A percentile compares a stretch with the other conserved stretches of the same genome.
Conservation (phyloP, 2,888 invertebrate genomes). For the Thereva unica region DNA sequence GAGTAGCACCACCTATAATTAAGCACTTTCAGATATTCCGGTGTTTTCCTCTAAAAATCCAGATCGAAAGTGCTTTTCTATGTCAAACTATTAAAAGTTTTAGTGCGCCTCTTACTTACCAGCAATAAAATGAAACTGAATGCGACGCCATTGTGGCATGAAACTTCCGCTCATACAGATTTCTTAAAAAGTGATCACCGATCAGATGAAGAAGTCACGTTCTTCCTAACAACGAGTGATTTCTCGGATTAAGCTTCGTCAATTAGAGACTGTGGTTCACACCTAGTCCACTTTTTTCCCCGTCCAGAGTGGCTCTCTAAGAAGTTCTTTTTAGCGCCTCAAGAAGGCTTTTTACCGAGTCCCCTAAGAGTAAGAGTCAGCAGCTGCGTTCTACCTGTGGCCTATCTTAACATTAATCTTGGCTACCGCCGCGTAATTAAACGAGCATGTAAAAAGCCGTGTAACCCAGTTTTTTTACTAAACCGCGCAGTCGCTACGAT, state of each 20-base stretch:
- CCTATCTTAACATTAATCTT: slow-evolving; percentile 28
- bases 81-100: no score
- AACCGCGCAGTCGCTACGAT: slow-evolving; percentile 16
- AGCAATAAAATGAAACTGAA: no score
- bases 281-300: slow-evolving; percentile 12
- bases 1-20: no score
- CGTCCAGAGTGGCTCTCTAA: background rate
- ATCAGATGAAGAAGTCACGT: slow-evolving; percentile 14
- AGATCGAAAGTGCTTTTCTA: no score
- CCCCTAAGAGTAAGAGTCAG: background rate
- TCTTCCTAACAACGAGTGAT: slow-evolving; percentile 21
- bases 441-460: slow-evolving; percentile 41
- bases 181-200: background rate
- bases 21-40: no score
- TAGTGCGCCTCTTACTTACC: no score
- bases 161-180: no score
- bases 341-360: background rate
- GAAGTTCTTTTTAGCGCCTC: background rate
- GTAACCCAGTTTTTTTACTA: slow-evolving; percentile 40
- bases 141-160: no score
- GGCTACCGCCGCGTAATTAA: slow-evolving; percentile 39
- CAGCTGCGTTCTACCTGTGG: background rate
- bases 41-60: no score
- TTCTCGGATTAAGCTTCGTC: slow-evolving; percentile 27
- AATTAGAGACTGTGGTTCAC: slow-evolving; percentile 28